Evolutionary conservation across 1,140 invertebrate species (phyloP), one percentile per base, ranked within the genome.

Genomic region (Lucilia cuprina): DNA sequence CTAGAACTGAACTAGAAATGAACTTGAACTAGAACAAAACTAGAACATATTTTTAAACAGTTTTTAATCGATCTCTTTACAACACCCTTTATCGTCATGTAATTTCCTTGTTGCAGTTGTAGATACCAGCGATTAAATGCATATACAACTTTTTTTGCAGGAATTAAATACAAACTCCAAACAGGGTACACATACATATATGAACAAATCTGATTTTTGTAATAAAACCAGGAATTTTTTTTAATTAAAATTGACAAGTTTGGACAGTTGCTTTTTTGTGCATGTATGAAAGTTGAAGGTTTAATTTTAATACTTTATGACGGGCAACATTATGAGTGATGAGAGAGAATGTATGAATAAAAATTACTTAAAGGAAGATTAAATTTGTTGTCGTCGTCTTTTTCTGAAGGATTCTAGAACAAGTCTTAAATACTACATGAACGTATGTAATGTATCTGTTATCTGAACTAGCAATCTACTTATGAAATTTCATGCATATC

Each of bases 171-270:
- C 13, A 3, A 17, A 14, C 55, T 14, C 13, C 55, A 70, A 55
- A 55, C 14, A 21, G 9, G 21, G 65, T n/a, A n/a, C n/a, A n/a
- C n/a, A n/a, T n/a, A n/a, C n/a, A n/a, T n/a, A n/a, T 21, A 70
- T 70, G 7, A 70, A 70, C 14, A 70, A 70, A 70, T 70, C 65
- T 8, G n/a, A 70, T 70, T 17, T n/a, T n/a, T n/a, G n/a, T n/a
- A n/a, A n/a, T n/a, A n/a, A n/a, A n/a, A n/a, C n/a, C n/a, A n/a
- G n/a, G n/a, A n/a, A n/a, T n/a, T n/a, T 41, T 41, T 41, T 70
- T 70, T 70, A 70, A 70, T 70, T 70, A 70, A 70, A 70, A 70
- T 70, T 70, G 65, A 70, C 65, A 70, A 70, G 65, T 70, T 70
- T 70, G 65, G 65, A 70, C 65, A 70, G 55, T 13, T n/a, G n/a